A percentile compares a stretch with the other conserved stretches of the same genome.
Conservation (phyloP, 2,888 invertebrate species). For the Thymelicus acteon region DNA sequence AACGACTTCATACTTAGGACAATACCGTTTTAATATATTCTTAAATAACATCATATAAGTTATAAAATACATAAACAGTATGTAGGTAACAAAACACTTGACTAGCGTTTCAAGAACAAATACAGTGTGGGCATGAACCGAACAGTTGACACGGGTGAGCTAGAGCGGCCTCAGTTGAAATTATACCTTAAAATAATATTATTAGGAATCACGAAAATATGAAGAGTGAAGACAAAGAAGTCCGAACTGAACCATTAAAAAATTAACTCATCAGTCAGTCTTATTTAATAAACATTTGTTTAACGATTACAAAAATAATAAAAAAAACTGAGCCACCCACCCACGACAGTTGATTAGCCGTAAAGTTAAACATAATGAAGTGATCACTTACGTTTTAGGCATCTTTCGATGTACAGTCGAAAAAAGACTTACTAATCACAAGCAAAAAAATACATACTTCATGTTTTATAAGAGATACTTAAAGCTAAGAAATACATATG, state of each 20-base stretch:
- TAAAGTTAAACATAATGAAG: not conserved
- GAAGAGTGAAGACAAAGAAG: too few relatives aligned
- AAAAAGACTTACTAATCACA: constrained; percentile 2
- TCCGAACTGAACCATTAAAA: not conserved
- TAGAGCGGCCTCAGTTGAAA: constrained; percentile 3
- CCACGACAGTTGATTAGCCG: not conserved
- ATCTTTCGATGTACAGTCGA: constrained; percentile 20
- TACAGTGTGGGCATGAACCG: constrained; percentile 42
- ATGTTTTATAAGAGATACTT: constrained; percentile 5
- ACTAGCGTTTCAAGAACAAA: constrained; percentile 76
- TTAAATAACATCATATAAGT: constrained; percentile 79
- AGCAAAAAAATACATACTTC: constrained; percentile 10
- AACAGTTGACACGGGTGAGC: not conserved
- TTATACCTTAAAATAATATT: not conserved
- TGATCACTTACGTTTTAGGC: constrained; percentile 1
- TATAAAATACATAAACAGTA: constrained; percentile 81
- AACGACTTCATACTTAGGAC: constrained; percentile 51
- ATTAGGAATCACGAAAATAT: too few relatives aligned
- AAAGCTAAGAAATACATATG: constrained; percentile 20
- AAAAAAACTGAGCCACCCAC: not conserved
- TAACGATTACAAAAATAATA: not conserved
- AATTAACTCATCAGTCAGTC: not conserved
- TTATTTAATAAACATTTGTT: not conserved
- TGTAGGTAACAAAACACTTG: constrained; percentile 84
- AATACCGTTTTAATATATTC: constrained; percentile 79